Base-by-base conservation (phyloP, 2,797 vertebrate genomes). In the Sphenodon punctatus region DNA sequence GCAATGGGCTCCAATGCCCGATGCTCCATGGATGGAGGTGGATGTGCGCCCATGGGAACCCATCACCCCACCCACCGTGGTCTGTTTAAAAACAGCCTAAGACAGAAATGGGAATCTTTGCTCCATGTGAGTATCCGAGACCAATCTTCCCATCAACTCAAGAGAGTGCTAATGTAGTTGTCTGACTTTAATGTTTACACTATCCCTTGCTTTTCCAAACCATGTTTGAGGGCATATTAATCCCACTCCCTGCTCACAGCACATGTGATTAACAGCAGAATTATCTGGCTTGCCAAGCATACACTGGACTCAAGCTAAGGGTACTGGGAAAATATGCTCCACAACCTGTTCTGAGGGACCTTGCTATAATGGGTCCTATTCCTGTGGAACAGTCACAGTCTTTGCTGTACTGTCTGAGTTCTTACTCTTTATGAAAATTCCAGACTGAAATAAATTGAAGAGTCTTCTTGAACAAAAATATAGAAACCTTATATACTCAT, bases 91-190 rank as follows among this genome's bases (percentile, higher is more conserved):
- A n/a, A n/a, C n/a, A n/a, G n/a, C n/a, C n/a, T n/a, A n/a, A n/a
- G n/a, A n/a, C n/a, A n/a, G n/a, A 8, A 34, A 34, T 34, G 34
- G 34, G 34, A 22, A 55, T 56, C 19, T 80, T 23, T 80, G 67
- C 80, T 78, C 87, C 64, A 48, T 56, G 23, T 78, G 80, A 84
- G 75, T 64, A 67, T 73, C 69, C 58, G 41, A 78, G n/a, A 84
- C 78, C 78, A 27, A 19, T 58, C 58, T 89, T 83, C 86, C 71
- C 27, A 25, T 39, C 45, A 84, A 53, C 73, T 89, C 64, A 61
- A 39, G 77, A 70, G 69, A 87, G 82, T 85, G 70, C 60, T 5
- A 55, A 10, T 49, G 55, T 56, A 65, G 34, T 67, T 79, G 56
- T 25, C 2, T 88, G 76, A 49, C n/a, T n/a, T n/a, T n/a, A n/a